A percentile compares a stretch with the other conserved stretches of the same genome.
Conservation (phyloP, 2,113 vertebrate species). For the Callorhinus ursinus region DNA sequence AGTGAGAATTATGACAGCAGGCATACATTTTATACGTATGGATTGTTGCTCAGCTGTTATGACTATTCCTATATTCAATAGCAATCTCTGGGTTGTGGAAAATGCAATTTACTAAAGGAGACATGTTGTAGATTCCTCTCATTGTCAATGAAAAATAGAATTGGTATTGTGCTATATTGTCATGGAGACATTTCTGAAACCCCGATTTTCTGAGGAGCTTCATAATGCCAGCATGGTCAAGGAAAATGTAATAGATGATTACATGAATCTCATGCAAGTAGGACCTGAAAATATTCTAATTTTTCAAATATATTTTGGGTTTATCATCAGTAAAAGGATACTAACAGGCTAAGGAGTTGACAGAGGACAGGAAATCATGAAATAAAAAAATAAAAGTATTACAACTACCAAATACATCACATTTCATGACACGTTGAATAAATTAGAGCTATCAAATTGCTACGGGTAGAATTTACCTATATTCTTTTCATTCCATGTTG, state of each 20-base stretch:
- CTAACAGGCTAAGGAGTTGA: background rate
- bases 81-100: background rate
- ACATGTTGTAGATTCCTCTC: background rate
- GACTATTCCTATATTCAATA: background rate
- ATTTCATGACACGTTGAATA: background rate
- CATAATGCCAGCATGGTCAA: background rate
- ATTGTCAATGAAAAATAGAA: background rate
- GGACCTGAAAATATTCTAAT: background rate
- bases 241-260: background rate
- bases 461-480: background rate
- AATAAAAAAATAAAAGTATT: background rate
- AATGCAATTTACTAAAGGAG: background rate
- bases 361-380: background rate
- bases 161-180: background rate
- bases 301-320: background rate
- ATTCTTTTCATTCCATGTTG: background rate
- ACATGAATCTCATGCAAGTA: background rate
- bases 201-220: background rate
- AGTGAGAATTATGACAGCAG: background rate
- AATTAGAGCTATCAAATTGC: background rate
- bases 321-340: background rate
- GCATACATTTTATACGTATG: background rate
- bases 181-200: background rate
- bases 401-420: background rate
- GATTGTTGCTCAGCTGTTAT: background rate